Conservation (phyloP, 2,797 vertebrate species). For the Typhlichthys subterraneus region DNA sequence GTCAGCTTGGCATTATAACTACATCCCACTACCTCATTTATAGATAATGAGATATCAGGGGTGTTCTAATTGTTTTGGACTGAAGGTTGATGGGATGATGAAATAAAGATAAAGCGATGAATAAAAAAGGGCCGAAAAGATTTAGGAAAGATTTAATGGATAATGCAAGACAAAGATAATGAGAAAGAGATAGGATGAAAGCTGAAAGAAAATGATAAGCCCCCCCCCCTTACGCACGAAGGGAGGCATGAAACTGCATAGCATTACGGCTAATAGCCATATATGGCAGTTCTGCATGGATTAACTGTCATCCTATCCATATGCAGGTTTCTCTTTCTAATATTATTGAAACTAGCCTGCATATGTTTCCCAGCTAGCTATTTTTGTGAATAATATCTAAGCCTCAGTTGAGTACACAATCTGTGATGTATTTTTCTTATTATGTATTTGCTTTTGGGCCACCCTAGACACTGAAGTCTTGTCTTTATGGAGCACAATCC, state of each 20-base stretch:
- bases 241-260: neutral
- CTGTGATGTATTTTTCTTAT: neutral
- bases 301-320: neutral
- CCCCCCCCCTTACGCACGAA: neutral
- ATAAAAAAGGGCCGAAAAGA: slow-evolving; percentile 1
- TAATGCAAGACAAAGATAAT: slow-evolving; percentile 15
- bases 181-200: slow-evolving; percentile 12
- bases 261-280: neutral
- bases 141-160: slow-evolving; percentile 18
- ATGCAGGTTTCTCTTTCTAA: too few species aligned
- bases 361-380: too few species aligned
- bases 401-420: too few species aligned
- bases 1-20: slow-evolving; percentile 30
- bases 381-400: too few species aligned
- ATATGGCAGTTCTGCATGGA: neutral
- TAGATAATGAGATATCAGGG: slow-evolving; percentile 55
- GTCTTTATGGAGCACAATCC: neutral
- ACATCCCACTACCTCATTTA: slow-evolving; percentile 44
- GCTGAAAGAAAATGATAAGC: neutral
- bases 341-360: too few species aligned
- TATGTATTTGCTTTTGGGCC: neutral
- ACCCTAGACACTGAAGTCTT: neutral
- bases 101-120: slow-evolving; percentile 67
- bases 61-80: slow-evolving; percentile 58
- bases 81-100: slow-evolving; percentile 60